Percentiles rank a stretch among this genome's conserved stretches.
These are phyloP conservation scores for Lepus americanus DNA, from an alignment of 2,113 vertebrate genomes.

Conservation along the genomic window DNA sequence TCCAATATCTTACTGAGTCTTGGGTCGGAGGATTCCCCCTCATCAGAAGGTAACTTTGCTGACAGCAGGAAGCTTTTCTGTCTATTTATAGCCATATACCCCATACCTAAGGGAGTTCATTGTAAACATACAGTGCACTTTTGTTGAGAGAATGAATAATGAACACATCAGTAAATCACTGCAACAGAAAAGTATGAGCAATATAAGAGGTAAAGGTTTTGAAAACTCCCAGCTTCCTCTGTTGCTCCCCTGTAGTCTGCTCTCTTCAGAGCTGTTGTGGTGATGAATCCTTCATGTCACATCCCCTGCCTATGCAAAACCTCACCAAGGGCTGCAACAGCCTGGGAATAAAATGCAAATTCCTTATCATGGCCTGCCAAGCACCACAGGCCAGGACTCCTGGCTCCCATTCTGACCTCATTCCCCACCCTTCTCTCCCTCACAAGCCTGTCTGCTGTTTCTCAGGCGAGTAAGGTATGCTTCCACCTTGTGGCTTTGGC, in stretches of 20 bases:
- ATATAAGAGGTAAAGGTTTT: not conserved
- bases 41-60: not conserved
- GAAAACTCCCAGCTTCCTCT: not conserved
- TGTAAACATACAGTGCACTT: not conserved
- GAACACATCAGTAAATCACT: not conserved
- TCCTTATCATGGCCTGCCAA: not conserved
- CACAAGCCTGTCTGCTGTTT: not conserved
- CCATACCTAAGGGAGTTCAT: not conserved
- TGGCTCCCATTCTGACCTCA: not conserved
- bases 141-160: not conserved
- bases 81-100: not conserved
- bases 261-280: not conserved
- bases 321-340: not conserved
- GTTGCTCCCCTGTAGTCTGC: not conserved
- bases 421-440: not conserved
- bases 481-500: not conserved
- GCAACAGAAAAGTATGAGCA: not conserved
- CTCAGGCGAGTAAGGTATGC: not conserved
- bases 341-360: not conserved
- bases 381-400: not conserved
- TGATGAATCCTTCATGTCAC: not conserved
- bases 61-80: not conserved
- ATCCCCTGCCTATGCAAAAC: not conserved
- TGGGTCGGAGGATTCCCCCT: not conserved
- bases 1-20: not conserved